Percentiles rank a stretch among this genome's conserved stretches.
phyloP scores from a whole-genome alignment of 2,888 invertebrate species.

The Calameuta filiformis region DNA sequence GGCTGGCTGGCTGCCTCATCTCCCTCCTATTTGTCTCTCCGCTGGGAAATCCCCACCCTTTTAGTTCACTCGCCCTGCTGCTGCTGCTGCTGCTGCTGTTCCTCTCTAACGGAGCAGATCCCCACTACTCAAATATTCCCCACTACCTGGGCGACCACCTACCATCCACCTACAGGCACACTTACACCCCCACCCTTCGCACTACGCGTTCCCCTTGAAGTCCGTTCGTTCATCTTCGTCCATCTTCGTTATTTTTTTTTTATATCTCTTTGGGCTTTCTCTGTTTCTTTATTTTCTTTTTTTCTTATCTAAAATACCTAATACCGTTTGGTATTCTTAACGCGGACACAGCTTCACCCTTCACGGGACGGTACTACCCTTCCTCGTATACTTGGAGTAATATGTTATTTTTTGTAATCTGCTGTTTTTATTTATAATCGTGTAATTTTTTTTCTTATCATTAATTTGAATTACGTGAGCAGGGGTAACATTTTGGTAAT shows the following conservation, averaged over 20 bases:
- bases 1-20: conserved; percentile 37
- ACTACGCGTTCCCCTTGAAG: neutral
- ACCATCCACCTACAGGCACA: neutral
- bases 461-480: neutral
- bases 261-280: neutral
- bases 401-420: neutral
- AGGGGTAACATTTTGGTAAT: neutral
- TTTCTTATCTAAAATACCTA: neutral
- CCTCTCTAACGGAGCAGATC: conserved; percentile 4
- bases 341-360: neutral
- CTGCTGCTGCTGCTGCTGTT: conserved; percentile 11
- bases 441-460: neutral
- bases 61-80: neutral
- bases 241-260: neutral
- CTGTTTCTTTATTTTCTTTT: neutral
- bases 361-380: neutral
- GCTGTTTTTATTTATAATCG: neutral
- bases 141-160: neutral
- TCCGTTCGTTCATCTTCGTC: neutral
- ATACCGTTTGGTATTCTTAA: neutral
- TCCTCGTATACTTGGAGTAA: neutral
- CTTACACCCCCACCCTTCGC: conserved; percentile 1
- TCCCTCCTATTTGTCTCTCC: neutral
- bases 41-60: neutral
- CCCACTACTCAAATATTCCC: neutral